Evolutionary conservation across 2,797 vertebrate genomes (phyloP).

Genomic region (Eptatretus atami): DNA sequence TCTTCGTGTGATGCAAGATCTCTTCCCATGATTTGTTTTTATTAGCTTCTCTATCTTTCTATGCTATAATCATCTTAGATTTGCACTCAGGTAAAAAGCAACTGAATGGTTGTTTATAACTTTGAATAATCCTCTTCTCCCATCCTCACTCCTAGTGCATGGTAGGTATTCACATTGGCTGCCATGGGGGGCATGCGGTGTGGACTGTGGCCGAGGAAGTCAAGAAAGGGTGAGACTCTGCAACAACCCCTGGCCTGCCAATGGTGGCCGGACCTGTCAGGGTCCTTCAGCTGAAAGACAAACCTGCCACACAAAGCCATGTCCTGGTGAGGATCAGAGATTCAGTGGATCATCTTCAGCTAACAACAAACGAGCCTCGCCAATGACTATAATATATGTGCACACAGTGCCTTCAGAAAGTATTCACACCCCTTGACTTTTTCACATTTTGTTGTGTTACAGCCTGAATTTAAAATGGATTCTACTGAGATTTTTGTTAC

Average conservation of each 20-base stretch:
- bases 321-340: constrained; percentile 29
- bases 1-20: too few species aligned
- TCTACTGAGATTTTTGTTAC: too few species aligned
- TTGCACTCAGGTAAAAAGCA: too few species aligned
- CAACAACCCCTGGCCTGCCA: constrained; percentile 45
- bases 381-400: too few species aligned
- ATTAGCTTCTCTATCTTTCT: background rate
- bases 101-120: too few species aligned
- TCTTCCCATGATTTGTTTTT: background rate
- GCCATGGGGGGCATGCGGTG: constrained; percentile 44
- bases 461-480: too few species aligned
- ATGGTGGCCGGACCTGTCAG: constrained; percentile 38
- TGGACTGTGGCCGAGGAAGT: constrained; percentile 38
- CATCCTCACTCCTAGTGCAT: constrained; percentile 25
- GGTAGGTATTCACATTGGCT: constrained; percentile 63
- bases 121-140: background rate
- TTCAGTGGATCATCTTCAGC: too few species aligned
- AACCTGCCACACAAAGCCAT: constrained; percentile 33
- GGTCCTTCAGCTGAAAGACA: constrained; percentile 24
- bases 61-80: background rate
- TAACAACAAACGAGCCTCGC: too few species aligned
- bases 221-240: constrained; percentile 47
- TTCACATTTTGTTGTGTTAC: too few species aligned
- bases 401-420: too few species aligned
- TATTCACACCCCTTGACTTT: too few species aligned